phyloP scores from a whole-genome alignment of 2,888 invertebrate genomes.

The Pristionchus arcanus region DNA sequence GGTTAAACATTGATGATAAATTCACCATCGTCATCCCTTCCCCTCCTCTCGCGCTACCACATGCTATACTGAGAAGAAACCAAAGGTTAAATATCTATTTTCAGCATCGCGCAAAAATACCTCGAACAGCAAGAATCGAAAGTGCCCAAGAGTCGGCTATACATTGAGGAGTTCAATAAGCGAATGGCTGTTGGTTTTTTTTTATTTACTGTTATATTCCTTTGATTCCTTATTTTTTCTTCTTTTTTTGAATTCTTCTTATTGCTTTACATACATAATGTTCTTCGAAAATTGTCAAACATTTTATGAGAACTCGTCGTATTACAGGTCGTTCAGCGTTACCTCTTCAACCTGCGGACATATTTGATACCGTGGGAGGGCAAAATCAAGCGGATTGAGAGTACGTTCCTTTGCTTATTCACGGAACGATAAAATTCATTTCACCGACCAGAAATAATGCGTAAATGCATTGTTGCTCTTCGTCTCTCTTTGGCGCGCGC shows the following conservation, averaged over 20 bases:
- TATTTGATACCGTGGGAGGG: conserved; percentile 95
- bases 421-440: neutral
- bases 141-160: conserved; percentile 79
- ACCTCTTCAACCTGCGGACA: conserved; percentile 88
- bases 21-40: too few relatives aligned
- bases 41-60: too few relatives aligned
- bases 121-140: conserved; percentile 80
- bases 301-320: too few relatives aligned
- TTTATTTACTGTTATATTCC: neutral
- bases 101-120: conserved; percentile 80
- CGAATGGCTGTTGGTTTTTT: conserved; percentile 57
- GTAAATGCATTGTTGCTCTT: conserved; percentile 34
- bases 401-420: conserved; percentile 75
- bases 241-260: neutral
- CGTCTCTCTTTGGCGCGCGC: neutral
- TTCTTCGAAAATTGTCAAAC: too few relatives aligned
- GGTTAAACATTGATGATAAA: too few relatives aligned
- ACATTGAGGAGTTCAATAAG: conserved; percentile 79
- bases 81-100: neutral
- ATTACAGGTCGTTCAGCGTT: conserved; percentile 85
- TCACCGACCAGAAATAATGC: neutral
- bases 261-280: too few relatives aligned
- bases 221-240: neutral
- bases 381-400: conserved; percentile 96
- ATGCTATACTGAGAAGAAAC: neutral